These are phyloP conservation scores for Bradypodion pumilum DNA, from an alignment of 2,797 vertebrate genomes.

Conservation along the genomic window DNA sequence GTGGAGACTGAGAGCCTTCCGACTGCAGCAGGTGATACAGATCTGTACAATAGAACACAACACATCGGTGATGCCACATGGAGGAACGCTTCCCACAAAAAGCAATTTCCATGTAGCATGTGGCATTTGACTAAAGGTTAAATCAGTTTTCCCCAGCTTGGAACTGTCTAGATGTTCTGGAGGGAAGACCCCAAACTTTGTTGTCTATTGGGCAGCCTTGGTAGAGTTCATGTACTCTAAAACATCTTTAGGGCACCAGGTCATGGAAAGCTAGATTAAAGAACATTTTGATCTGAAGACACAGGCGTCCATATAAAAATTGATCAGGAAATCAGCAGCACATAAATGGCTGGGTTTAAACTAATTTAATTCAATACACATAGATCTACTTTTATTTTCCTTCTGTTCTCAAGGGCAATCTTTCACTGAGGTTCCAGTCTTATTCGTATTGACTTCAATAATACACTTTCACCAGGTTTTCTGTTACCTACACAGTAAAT, in stretches of 20 bases:
- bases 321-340: background rate
- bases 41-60: conserved; percentile 71
- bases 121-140: background rate
- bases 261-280: background rate
- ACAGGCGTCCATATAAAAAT: background rate
- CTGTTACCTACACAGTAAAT: background rate
- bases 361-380: background rate
- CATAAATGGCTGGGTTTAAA: background rate
- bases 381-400: background rate
- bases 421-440: background rate
- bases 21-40: conserved; percentile 86
- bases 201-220: background rate
- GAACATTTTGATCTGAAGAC: background rate
- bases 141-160: background rate
- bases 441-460: background rate
- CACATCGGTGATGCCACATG: background rate
- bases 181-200: background rate
- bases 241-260: background rate
- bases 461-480: background rate
- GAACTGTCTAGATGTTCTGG: background rate
- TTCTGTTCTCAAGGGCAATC: background rate
- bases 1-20: conserved; percentile 77
- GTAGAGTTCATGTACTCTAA: background rate
- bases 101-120: background rate
- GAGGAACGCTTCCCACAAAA: background rate